phyloP scores from a whole-genome alignment of 2,113 vertebrate genomes.

The Callaeas wilsoni region DNA sequence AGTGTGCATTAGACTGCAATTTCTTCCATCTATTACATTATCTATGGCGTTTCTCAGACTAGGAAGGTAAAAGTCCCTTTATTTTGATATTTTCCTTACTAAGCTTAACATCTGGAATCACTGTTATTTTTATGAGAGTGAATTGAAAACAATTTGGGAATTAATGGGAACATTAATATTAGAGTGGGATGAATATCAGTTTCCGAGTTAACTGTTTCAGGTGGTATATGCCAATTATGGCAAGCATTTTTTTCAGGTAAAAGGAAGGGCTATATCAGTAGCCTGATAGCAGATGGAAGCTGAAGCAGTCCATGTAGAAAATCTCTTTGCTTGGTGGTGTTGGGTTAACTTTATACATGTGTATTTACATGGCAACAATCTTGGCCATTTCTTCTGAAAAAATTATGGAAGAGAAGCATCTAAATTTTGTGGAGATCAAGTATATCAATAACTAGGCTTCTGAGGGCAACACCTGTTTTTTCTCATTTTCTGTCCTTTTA shows the following conservation, averaged over 20 bases:
- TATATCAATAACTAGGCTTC: not conserved
- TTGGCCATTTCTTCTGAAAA: not conserved
- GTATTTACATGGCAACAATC: not conserved
- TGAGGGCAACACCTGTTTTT: not conserved
- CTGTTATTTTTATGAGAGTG: not conserved
- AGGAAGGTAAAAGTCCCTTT: not conserved
- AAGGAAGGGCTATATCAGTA: not conserved
- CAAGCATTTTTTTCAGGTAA: not conserved
- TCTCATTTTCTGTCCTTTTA: not conserved
- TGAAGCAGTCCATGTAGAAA: not conserved
- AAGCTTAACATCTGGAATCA: not conserved
- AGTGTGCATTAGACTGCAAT: not conserved
- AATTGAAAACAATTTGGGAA: not conserved
- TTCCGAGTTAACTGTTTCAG: not conserved
- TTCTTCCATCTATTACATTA: not conserved
- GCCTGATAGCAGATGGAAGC: not conserved
- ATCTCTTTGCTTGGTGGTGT: not conserved
- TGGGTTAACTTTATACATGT: not conserved
- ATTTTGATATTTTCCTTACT: not conserved
- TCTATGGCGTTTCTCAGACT: not conserved
- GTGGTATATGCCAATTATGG: not conserved
- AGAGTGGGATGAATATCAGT: not conserved
- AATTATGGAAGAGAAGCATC: not conserved
- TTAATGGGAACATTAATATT: not conserved
- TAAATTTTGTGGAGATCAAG: not conserved